A percentile compares a stretch with the other conserved stretches of the same genome.
Conservation (phyloP, 2,113 vertebrate genomes). For the Marcusenius ussheri region DNA sequence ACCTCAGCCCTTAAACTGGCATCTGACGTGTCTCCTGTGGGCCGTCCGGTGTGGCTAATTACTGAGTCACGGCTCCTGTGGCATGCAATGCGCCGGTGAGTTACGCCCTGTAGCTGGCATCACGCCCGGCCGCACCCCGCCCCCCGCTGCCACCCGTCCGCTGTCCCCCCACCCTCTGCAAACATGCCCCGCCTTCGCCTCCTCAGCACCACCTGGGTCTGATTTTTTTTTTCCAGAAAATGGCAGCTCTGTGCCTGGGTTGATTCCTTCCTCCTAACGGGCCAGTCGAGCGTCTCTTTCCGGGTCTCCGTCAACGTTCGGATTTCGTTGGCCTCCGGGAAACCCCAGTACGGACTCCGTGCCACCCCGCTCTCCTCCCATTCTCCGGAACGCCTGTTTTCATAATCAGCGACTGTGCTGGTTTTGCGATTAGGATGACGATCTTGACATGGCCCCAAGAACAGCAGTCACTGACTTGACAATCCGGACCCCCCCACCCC, state of each 20-base stretch:
- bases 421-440: constrained; percentile 45
- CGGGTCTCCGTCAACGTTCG: background rate
- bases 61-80: constrained; percentile 54
- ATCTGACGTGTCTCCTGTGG: constrained; percentile 48
- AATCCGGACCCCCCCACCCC: background rate
- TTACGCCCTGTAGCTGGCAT: constrained; percentile 17
- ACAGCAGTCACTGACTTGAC: constrained; percentile 15
- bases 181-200: background rate
- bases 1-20: constrained; percentile 55
- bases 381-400: constrained; percentile 49
- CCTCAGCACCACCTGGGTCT: background rate
- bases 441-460: constrained; percentile 24
- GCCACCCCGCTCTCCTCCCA: constrained; percentile 26
- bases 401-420: constrained; percentile 32
- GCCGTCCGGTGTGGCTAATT: constrained; percentile 51
- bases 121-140: constrained; percentile 14
- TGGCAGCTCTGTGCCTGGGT: background rate
- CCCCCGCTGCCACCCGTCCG: background rate
- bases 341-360: background rate
- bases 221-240: background rate
- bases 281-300: background rate
- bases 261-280: background rate
- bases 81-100: constrained; percentile 38
- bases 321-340: background rate
- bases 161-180: background rate